These are phyloP conservation scores for Seira sanloemensis DNA, from an alignment of 2,888 invertebrate species.

Conservation along the genomic window DNA sequence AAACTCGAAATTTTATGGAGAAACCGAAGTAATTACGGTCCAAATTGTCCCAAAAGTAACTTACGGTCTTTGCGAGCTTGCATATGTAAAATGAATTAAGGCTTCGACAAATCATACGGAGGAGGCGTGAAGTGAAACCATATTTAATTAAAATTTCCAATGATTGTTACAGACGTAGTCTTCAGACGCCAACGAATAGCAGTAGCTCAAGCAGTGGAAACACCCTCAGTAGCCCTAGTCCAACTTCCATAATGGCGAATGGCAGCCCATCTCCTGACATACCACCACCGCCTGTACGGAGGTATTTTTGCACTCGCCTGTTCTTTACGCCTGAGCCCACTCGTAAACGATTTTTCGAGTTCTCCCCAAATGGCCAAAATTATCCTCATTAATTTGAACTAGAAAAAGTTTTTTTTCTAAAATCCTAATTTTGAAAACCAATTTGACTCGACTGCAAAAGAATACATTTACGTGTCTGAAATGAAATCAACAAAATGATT, in stretches of 20 bases:
- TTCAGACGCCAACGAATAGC: constrained; percentile 71
- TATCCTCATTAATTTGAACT: constrained; percentile 63
- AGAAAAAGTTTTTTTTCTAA: constrained; percentile 1
- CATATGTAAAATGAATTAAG: too few relatives aligned
- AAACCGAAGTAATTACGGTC: too few relatives aligned
- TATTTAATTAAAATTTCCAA: too few relatives aligned
- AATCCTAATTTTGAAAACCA: not conserved
- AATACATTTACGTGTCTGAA: not conserved
- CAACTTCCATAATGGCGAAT: constrained; percentile 67
- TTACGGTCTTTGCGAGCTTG: too few relatives aligned
- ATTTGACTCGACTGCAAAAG: not conserved
- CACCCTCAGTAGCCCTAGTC: constrained; percentile 69
- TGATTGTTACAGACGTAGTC: constrained; percentile 55
- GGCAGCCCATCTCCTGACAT: constrained; percentile 72
- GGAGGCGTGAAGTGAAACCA: too few relatives aligned
- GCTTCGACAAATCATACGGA: too few relatives aligned
- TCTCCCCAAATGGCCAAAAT: constrained; percentile 67
- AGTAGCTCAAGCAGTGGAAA: constrained; percentile 71
- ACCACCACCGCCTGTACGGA: constrained; percentile 73
- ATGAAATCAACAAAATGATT: not conserved
- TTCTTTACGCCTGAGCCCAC: constrained; percentile 74
- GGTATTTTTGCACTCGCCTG: constrained; percentile 74
- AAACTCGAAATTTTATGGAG: too few relatives aligned
- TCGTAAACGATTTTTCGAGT: constrained; percentile 72
- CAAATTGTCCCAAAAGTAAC: too few relatives aligned